Conservation (phyloP, 1,140 invertebrate species). For the Asobara japonica region DNA sequence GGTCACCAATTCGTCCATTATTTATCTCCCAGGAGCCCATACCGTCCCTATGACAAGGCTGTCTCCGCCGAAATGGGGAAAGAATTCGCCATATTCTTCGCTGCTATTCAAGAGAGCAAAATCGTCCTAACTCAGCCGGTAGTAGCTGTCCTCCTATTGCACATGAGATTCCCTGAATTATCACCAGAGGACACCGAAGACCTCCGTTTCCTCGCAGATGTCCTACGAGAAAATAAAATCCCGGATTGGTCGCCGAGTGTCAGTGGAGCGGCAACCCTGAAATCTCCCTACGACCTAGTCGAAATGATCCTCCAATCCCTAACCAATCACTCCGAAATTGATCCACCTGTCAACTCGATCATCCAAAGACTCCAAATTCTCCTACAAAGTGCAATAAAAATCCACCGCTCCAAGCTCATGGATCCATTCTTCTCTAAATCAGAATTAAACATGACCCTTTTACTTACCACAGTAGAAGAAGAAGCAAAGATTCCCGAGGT, state of each 20-base stretch:
- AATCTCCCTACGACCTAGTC: constrained; percentile 34
- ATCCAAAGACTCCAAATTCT: not conserved
- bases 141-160: constrained; percentile 25
- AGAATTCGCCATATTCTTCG: constrained; percentile 33
- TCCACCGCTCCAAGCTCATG: constrained; percentile 18
- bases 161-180: constrained; percentile 32
- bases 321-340: constrained; percentile 1
- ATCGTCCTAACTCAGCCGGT: constrained; percentile 36
- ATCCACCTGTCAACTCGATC: constrained; percentile 8
- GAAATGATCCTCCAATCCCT: constrained; percentile 20
- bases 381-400: not conserved
- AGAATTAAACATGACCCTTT: constrained; percentile 30
- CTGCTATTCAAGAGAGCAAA: constrained; percentile 20
- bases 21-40: not conserved
- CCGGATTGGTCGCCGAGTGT: constrained; percentile 30
- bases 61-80: constrained; percentile 16
- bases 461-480: constrained; percentile 14
- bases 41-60: constrained; percentile 8
- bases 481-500: constrained; percentile 26
- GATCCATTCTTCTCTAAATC: constrained; percentile 27
- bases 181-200: constrained; percentile 29
- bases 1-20: constrained; percentile 19
- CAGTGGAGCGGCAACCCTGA: constrained; percentile 9
- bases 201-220: constrained; percentile 29
- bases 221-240: constrained; percentile 32